Evolutionary conservation across 2,888 invertebrate genomes (phyloP), one percentile per base, ranked within the genome.

Genomic region (Drosophila borborema): DNA sequence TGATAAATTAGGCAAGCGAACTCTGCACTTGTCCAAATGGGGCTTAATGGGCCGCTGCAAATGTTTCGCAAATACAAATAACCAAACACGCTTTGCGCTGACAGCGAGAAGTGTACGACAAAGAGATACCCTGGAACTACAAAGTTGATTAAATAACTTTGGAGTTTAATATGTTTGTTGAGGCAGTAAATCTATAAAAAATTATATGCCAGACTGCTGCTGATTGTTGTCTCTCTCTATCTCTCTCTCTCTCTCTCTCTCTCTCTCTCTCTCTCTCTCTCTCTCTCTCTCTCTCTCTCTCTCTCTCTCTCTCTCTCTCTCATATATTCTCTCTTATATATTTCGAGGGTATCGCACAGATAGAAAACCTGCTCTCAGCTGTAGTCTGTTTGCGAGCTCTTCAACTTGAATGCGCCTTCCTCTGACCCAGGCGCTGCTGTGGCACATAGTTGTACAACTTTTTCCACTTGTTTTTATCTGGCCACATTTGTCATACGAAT

Each of bases 401-500:
- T 62, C 20, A 34, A 10, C 34, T 43, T 20, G 31, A 62, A 46
- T 20, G 48, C n/a, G 53, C 7, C 28, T 20, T 8, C n/a, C 6
- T 9, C 45, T 36, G 7, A 23, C n/a, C 12, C 34, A 14, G 54
- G 40, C 20, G 18, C 9, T 9, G 34, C 34, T 36, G 34, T 36
- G 23, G 5, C 23, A 23, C 23, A 23, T 18, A 60, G 54, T 51
- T 64, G 77, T 68, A 73, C 55, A 89, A 89, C 68, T 69, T 88
- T 79, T 65, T 58, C 64, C 74, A 73, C 64, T 64, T 72, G 64
- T 55, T 74, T 65, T 88, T 88, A 86, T 85, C 89, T 88, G 53
- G 69, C 61, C 64, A 69, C 90, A 86, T 86, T 86, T 90, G 86
- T 88, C 89, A 90, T 74, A 79, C 72, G 55, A 73, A 72, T 72